Evolutionary conservation across 2,888 invertebrate genomes (phyloP), one percentile per base, ranked within the genome.

Genomic region (Himalopsyche japonica): DNA sequence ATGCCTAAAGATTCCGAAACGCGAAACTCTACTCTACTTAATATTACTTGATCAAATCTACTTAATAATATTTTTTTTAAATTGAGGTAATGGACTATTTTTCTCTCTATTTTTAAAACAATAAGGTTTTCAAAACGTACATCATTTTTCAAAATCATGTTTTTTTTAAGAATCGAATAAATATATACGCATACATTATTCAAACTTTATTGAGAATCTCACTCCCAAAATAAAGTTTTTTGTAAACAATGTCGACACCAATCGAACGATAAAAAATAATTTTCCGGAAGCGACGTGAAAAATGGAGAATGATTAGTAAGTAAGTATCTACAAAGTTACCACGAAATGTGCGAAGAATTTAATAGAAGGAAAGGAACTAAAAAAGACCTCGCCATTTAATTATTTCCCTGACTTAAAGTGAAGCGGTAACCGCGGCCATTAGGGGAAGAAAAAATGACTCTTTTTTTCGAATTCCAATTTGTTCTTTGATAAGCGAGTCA

Each of bases 401-500:
- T 86, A 86, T 86, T 84, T 86, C 80, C 78, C 80, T 43, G 80
- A 70, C 84, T 80, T 70, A 70, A 76, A 85, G 80, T 82, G 80
- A 77, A 82, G 77, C 82, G 79, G 85, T 81, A 83, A 85, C 85
- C 83, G 79, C 81, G 83, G 82, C 81, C 84, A 83, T 85, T 85
- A 85, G 80, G 34, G 70, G 30, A 27, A 43, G 78, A 82, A 86
- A 83, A 86, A 85, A 83, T 80, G 70, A 76, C 77, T 49, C 70
- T 85, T 85, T 84, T 82, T 84, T 85, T 83, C 83, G 48, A 82
- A 83, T 85, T 86, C 83, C 86, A 86, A 86, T 86, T 86, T 86
- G 86, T 81, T 86, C 83, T 86, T 85, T 85, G 84, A 85, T 82
- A 85, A 83, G 86, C 86, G 80, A 86, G 82, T 86, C 85, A 85